A percentile compares a stretch with the other conserved stretches of the same genome.
Evolutionary conservation across 2,113 vertebrate genomes (phyloP).

Genomic region (Recurvirostra avosetta): DNA sequence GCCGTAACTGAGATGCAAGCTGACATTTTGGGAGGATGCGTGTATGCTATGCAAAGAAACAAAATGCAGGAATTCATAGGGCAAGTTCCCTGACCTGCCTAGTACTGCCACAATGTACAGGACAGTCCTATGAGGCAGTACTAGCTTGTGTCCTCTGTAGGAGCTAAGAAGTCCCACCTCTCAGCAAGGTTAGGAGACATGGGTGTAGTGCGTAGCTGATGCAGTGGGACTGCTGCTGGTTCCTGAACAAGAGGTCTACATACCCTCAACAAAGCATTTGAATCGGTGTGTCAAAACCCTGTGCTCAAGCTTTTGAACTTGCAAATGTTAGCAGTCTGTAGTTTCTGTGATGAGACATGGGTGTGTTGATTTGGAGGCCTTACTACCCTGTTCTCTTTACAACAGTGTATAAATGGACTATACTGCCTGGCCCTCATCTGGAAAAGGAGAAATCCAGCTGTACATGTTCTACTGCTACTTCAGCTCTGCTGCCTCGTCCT

Average conservation of each 20-base stretch:
- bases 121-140: not conserved
- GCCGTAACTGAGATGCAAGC: not conserved
- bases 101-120: not conserved
- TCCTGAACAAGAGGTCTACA: fast-evolving
- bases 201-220: fast-evolving
- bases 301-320: not conserved
- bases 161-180: not conserved
- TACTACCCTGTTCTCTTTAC: not conserved
- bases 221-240: not conserved
- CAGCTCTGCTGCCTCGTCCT: not conserved
- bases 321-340: not conserved
- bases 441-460: not conserved
- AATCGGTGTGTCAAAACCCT: not conserved
- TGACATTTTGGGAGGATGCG: not conserved
- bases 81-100: not conserved
- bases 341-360: not conserved
- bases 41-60: not conserved
- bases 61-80: not conserved
- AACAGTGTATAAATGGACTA: not conserved
- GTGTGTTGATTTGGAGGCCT: not conserved
- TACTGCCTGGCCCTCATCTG: not conserved
- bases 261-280: not conserved
- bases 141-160: not conserved
- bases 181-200: not conserved
- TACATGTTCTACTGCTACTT: not conserved